phyloP scores from a whole-genome alignment of 2,888 invertebrate species.

The Escarpia spicata region DNA sequence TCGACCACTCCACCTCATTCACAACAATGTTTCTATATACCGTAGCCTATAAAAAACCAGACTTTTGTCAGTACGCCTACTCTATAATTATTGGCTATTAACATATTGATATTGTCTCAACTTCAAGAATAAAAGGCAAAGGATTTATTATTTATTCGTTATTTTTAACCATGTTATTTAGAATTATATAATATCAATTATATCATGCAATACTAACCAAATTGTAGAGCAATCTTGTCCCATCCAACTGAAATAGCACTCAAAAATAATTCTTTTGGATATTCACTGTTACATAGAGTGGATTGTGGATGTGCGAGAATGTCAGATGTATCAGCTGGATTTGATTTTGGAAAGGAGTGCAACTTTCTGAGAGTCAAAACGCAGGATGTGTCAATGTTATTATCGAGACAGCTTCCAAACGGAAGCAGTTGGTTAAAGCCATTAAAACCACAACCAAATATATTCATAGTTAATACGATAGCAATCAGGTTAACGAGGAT shows the following conservation, averaged over 20 bases:
- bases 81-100: no score
- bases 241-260: conserved; percentile 3
- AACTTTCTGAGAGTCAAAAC: background rate
- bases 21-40: no score
- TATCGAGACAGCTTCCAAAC: background rate
- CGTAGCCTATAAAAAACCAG: no score
- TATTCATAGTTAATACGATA: background rate
- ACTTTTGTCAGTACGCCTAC: no score
- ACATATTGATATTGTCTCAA: no score
- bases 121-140: no score
- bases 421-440: background rate
- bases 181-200: background rate
- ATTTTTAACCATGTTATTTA: no score
- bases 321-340: background rate
- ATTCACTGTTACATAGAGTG: background rate
- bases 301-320: background rate
- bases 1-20: no score
- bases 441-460: conserved; percentile 4
- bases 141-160: no score
- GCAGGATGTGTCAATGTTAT: background rate
- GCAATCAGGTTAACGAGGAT: background rate
- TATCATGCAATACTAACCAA: background rate
- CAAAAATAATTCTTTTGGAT: background rate
- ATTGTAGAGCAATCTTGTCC: background rate
- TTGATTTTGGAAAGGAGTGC: background rate